Evolutionary conservation across 53 echinoderm and acorn worm genomes (phyloP), one percentile per base, ranked within the genome.

Genomic region (Zoroaster sp.): DNA sequence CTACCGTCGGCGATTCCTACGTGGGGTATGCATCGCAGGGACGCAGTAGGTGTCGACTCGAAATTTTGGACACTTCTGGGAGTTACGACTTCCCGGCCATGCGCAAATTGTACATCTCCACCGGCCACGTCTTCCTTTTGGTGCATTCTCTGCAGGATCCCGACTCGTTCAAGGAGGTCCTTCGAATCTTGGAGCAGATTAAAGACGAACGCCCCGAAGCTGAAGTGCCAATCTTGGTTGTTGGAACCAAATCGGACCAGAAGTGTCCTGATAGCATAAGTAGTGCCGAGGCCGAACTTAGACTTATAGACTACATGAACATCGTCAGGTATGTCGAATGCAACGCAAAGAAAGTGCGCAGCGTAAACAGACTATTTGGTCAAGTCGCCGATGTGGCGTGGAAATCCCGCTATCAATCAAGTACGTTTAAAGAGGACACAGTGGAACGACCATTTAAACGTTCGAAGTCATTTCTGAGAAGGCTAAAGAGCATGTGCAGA

Each of bases 11-110:
- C 52, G 91, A 93, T 66, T 72, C 88, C 49, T 83, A 90, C 86
- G 66, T 75, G 6, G 35, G 49, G 68, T 42, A 40, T 69, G 63
- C 69, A 66, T 63, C 14, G 11, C 72, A 20, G 68, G 77, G 59
- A 17, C 30, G 76, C 36, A 65, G 59, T 18, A 32, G 41, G n/a
- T 68, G 88, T 5, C 46, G 45, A 17, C 83, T 95, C 1, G 87
- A 93, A 25, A 87, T 95, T 31, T 80, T 95, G 6, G 95, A 95
- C 42, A 88, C 95, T 6, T 63, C 91, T 8, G 95, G 95, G 35
- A 76, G 91, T 41, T 83, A 67, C 31, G 74, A 67, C 66, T 95
- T 93, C 69, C 89, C 92, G 3, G 92, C 73, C 31, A 92, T 85
- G 85, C 54, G 65, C 17, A 59, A 51, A n/a, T 74, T 89, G 25